Evolutionary conservation across 2,797 vertebrate species (phyloP), one percentile per base, ranked within the genome.

Genomic region (Phoxinus dragarum): DNA sequence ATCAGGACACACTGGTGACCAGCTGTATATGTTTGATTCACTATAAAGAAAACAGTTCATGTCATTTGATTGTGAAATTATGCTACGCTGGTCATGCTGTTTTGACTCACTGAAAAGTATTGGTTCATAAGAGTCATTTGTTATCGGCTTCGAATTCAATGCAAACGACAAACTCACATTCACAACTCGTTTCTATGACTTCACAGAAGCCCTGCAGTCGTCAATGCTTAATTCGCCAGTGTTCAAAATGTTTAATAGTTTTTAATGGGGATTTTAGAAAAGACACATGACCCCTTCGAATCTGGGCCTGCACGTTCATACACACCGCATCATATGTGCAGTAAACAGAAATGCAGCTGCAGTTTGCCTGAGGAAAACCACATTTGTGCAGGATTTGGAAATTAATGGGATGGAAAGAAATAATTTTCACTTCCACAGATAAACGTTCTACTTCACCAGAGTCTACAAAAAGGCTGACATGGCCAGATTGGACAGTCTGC

Each of bases 391-490:
- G 75, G 86, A 72, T 90, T 82, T 90, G 84, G 84, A 88, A 93
- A 87, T 93, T 94, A 95, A 95, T 95, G 93, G 91, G 91, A 91
- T 89, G 92, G 91, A 95, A 94, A 87, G 80, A 87, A 82, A 80
- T 85, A 86, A 82, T 87, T 87, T 91, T 36, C 52, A 86, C 90
- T 89, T 84, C 93, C 92, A 91, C 89, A 91, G 87, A 93, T 87
- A 93, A 91, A 92, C 40, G 89, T 91, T 91, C 91, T 88, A 91
- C 91, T 93, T 92, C 90, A 91, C 90, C 88, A 89, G 88, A 89
- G 86, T 75, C 86, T 88, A 80, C 84, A 89, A 87, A 88, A 90
- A 85, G 86, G 92, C 93, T 93, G 92, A 94, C 92, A 90, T 34
- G 42, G 34, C 89, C 84, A 92, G 72, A 91, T 84, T 90, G 89